Evolutionary conservation across 1,140 invertebrate species (phyloP).

Genomic region (Musca vetustissima): DNA sequence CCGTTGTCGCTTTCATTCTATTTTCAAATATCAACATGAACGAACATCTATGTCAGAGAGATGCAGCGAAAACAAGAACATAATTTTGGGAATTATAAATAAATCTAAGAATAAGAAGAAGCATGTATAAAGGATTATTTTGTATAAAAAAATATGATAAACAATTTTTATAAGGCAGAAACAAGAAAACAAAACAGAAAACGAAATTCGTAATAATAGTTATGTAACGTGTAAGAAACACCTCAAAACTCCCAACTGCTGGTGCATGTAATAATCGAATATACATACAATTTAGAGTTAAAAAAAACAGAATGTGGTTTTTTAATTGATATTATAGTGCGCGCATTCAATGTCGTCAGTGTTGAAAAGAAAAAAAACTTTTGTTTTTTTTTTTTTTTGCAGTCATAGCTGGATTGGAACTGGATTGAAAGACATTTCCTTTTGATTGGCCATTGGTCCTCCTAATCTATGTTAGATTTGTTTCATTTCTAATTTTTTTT

Average conservation of each 20-base stretch:
- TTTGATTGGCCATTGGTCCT: too few relatives aligned
- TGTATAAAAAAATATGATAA: conserved; percentile 21
- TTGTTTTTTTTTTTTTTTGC: too few relatives aligned
- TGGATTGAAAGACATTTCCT: too few relatives aligned
- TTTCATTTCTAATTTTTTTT: too few relatives aligned
- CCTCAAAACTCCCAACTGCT: conserved; percentile 10
- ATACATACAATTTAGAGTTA: neutral
- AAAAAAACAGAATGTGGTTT: too few relatives aligned
- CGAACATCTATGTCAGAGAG: neutral
- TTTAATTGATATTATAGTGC: neutral
- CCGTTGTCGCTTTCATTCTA: neutral
- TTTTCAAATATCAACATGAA: neutral
- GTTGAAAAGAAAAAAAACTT: too few relatives aligned
- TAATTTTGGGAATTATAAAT: neutral
- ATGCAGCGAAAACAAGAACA: neutral
- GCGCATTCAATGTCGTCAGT: too few relatives aligned
- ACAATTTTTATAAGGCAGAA: neutral
- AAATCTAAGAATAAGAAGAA: neutral
- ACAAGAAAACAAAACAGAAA: neutral
- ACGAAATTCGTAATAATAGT: neutral
- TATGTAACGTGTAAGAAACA: neutral
- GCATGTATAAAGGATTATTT: conserved; percentile 5
- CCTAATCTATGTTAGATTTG: too few relatives aligned
- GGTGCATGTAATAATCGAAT: conserved; percentile 9
- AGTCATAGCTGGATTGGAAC: too few relatives aligned